Base-by-base conservation (phyloP, 2,888 invertebrate genomes). In the Cosmia trapezina region DNA sequence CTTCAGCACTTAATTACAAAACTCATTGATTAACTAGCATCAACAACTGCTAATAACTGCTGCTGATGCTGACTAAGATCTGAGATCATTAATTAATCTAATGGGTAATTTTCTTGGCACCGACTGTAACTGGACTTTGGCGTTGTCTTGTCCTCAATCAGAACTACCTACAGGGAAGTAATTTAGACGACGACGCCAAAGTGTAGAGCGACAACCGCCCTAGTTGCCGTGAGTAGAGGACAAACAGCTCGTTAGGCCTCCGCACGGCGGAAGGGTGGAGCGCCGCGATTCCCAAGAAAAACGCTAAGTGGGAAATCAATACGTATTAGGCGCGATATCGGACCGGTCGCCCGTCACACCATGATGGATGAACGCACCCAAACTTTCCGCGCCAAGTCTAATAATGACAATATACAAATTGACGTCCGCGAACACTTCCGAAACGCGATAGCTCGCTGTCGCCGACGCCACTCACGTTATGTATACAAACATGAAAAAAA, bases 361-460 rank as follows among this genome's bases (percentile, higher is more conserved):
- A 95, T 96, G 96, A 96, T 96, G 95, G 96, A 96, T 96, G 96
- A 93, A 94, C 93, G 92, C 92, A 90, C 93, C 95, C 93, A 92
- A 95, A 95, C 94, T 95, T 95, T 93, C 94, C 94, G 91, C 92
- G 89, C 92, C 90, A 92, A 90, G 92, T 96, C 93, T 94, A 94
- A 96, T 95, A 95, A 96, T 96, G 96, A 96, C 96, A 96, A 96
- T 96, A 96, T 95, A 96, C 96, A 96, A 96, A 96, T 96, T 96
- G 95, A 95, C 93, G 94, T 93, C 95, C 94, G 93, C 91, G 90
- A 91, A 89, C 91, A 93, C 93, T 94, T 94, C 92, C 94, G 95
- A 94, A 95, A 96, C 90, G 93, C 93, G 95, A 95, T 96, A 94
- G 93, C 91, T 87, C 87, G 89, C 73, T 78, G 88, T 80, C 87